Base-by-base conservation (phyloP, 2,888 invertebrate species). In the Hypselothyrea guttata region DNA sequence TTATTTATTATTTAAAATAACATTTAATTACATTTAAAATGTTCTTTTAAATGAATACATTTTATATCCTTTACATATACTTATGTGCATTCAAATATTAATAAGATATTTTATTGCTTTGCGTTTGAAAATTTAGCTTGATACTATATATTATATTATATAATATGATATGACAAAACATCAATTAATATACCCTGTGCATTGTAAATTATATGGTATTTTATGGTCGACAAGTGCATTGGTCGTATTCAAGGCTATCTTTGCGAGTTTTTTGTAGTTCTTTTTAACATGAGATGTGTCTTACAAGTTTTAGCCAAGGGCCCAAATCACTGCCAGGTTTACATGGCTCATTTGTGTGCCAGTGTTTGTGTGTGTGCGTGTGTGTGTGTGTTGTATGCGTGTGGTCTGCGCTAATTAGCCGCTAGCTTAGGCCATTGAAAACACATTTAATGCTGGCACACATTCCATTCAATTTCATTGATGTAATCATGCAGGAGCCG, bases 401-500 rank as follows among this genome's bases (percentile, higher is more conserved):
- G 78, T 84, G 86, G 78, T 66, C 78, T 51, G 12, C 27, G 46
- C 73, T 76, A 84, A 78, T 78, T 78, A 85, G 77, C 81, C 77
- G 53, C 40, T 31, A 47, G 47, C 55, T 34, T 49, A 57, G 46
- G 51, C 62, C 76, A 77, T 79, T 67, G 84, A 78, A 75, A 84
- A 72, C 57, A 63, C 65, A 65, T 83, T 79, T 64, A 69, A 75
- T 62, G 62, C 66, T 82, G 78, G 65, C 86, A 76, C 84, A 78
- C 84, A 78, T 85, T 85, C 71, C 79, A 77, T 71, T 82, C 66
- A 78, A 71, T 84, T 82, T 84, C 79, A 86, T 83, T 81, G 85
- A 81, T 86, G 69, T 56, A 67, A 81, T 84, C 85, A 62, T 41
- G 41, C 52, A 41, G 18, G 30, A 11, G 41, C 22, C 33, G 45